Conservation (phyloP, 2,113 vertebrate genomes). For the Bubo blakistoni region DNA sequence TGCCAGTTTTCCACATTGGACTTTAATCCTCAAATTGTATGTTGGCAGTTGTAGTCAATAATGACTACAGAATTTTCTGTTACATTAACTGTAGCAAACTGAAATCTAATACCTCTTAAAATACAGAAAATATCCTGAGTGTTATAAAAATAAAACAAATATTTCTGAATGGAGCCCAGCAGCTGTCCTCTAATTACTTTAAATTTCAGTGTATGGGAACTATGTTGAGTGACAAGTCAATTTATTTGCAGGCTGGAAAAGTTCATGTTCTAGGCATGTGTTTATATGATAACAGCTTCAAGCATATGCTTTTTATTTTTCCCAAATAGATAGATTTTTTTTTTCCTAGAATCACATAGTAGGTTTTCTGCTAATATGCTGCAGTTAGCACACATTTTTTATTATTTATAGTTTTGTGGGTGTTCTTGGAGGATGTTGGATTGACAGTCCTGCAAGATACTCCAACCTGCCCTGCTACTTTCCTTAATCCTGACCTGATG, state of each 20-base stretch:
- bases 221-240: conserved; percentile 4
- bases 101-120: conserved; percentile 18
- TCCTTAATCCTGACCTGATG: neutral
- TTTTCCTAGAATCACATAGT: neutral
- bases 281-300: conserved; percentile 33
- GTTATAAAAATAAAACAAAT: conserved; percentile 20
- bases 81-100: neutral
- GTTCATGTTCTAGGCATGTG: neutral
- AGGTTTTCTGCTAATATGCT: neutral
- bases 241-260: conserved; percentile 25
- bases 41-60: neutral
- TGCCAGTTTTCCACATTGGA: neutral
- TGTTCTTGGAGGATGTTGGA: neutral
- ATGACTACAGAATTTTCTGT: conserved; percentile 2
- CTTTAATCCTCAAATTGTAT: conserved; percentile 6
- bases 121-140: neutral
- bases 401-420: neutral
- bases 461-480: neutral
- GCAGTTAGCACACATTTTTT: neutral
- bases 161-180: neutral
- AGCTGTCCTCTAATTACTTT: conserved; percentile 12
- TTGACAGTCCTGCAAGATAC: neutral
- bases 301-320: conserved; percentile 42
- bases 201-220: neutral
- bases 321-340: neutral